These are phyloP conservation scores for Sander lucioperca DNA, from an alignment of 2,113 vertebrate species.

Conservation along the genomic window DNA sequence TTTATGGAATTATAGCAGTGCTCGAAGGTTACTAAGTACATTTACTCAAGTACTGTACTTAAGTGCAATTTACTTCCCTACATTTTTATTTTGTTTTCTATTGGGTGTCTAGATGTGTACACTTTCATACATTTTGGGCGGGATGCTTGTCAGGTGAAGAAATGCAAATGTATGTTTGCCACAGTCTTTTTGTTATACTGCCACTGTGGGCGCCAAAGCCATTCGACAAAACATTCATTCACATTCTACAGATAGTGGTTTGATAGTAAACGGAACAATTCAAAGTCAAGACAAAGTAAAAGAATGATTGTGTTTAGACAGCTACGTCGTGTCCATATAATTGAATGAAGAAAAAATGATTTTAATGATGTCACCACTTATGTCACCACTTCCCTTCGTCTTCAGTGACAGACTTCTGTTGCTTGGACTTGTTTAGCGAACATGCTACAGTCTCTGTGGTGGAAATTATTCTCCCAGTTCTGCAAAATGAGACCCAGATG, in stretches of 20 bases:
- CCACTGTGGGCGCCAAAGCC: neutral
- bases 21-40: no score
- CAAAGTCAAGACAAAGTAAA: neutral
- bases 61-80: no score
- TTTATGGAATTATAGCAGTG: no score
- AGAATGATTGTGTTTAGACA: neutral
- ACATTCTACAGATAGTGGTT: neutral
- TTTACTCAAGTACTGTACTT: no score
- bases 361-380: slow-evolving; percentile 23
- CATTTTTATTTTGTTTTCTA: neutral
- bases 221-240: neutral
- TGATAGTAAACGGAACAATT: slow-evolving; percentile 1
- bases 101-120: neutral
- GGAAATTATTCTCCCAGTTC: slow-evolving; percentile 60
- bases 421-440: slow-evolving; percentile 46
- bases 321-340: neutral
- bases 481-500: slow-evolving; percentile 82
- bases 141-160: neutral
- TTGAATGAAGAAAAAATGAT: slow-evolving; percentile 14
- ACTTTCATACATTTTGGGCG: neutral
- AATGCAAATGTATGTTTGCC: neutral
- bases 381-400: slow-evolving; percentile 31
- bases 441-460: slow-evolving; percentile 48
- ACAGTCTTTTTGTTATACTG: neutral
- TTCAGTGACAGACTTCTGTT: slow-evolving; percentile 28